Evolutionary conservation across 2,797 vertebrate genomes (phyloP).

Genomic region (Rousettus madagascariensis): DNA sequence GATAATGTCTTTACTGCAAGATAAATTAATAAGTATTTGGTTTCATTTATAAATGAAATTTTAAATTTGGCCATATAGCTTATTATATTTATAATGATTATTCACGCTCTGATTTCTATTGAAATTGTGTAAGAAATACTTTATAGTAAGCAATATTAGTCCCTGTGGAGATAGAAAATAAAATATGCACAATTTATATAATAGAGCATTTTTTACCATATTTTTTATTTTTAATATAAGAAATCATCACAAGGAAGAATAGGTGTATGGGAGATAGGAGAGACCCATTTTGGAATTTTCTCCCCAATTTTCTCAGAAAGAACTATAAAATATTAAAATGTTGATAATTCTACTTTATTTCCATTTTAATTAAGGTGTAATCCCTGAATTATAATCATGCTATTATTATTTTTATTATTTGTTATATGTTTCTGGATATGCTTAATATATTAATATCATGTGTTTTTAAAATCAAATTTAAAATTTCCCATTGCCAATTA

Average conservation of each 20-base stretch:
- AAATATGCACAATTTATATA: neutral
- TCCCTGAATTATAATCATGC: neutral
- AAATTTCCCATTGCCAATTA: neutral
- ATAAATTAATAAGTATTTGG: neutral
- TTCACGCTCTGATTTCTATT: neutral
- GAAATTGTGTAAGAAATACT: neutral
- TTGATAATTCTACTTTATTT: neutral
- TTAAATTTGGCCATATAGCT: neutral
- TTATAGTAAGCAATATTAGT: neutral
- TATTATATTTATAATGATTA: neutral
- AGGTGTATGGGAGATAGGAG: neutral
- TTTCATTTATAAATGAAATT: constrained; percentile 4
- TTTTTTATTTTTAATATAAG: neutral
- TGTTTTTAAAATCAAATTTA: neutral
- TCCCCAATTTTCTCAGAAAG: neutral
- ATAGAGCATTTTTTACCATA: neutral
- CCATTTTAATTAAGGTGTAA: neutral
- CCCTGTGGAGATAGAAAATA: neutral
- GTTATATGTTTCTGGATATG: neutral
- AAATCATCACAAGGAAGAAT: neutral
- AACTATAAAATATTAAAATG: neutral
- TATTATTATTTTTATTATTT: neutral
- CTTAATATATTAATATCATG: neutral
- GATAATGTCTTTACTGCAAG: neutral
- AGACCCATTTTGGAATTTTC: neutral